Conservation (phyloP, 2,888 invertebrate species). For the Prosapia bicincta region DNA sequence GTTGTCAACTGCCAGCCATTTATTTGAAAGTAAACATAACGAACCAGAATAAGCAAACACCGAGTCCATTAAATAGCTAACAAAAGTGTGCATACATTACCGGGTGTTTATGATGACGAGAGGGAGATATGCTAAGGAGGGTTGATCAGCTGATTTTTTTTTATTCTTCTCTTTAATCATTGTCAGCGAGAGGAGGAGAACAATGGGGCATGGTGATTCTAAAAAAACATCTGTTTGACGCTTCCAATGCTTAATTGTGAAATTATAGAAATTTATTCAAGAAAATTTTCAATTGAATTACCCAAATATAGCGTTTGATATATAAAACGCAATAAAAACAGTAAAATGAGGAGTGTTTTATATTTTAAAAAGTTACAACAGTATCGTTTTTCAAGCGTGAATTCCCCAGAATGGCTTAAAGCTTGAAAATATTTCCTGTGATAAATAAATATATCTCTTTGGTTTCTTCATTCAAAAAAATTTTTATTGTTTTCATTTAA, state of each 20-base stretch:
- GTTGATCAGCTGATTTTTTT: background rate
- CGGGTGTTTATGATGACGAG: background rate
- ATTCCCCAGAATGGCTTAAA: too few relatives aligned
- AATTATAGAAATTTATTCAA: background rate
- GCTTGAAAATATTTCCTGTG: too few relatives aligned
- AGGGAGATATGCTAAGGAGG: background rate
- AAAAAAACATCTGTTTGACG: background rate
- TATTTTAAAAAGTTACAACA: too few relatives aligned
- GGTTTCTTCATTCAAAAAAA: too few relatives aligned
- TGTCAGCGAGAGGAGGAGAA: background rate
- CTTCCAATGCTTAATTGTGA: background rate
- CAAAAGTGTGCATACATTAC: constrained; percentile 2
- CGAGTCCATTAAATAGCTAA: background rate
- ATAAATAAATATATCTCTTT: too few relatives aligned
- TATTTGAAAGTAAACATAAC: background rate
- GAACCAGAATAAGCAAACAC: background rate
- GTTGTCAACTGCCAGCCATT: background rate
- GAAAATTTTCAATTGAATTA: too few relatives aligned
- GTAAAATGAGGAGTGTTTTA: too few relatives aligned
- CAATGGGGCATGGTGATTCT: background rate
- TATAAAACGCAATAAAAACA: too few relatives aligned
- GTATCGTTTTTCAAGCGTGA: too few relatives aligned
- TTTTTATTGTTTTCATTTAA: too few relatives aligned
- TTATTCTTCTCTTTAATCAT: background rate
- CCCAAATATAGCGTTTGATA: too few relatives aligned